phyloP scores from a whole-genome alignment of 1,140 invertebrate genomes.

The Cryptotermes secundus region DNA sequence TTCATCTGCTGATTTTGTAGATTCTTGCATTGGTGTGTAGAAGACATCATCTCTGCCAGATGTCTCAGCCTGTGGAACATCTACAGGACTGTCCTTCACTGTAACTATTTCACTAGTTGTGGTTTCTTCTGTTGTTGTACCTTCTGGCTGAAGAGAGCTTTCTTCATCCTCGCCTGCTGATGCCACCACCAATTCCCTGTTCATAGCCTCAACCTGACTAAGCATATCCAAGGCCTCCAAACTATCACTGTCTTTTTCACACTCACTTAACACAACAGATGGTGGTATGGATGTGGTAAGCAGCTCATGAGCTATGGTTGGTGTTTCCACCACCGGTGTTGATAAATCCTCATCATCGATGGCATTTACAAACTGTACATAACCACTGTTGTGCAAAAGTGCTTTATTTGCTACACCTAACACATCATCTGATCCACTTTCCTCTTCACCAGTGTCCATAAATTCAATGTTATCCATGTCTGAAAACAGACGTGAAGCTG shows the following conservation, averaged over 20 bases:
- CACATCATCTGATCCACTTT: constrained; percentile 51
- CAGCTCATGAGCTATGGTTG: background rate
- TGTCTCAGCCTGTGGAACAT: constrained; percentile 24
- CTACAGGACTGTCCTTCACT: constrained; percentile 40
- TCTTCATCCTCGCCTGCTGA: constrained; percentile 41
- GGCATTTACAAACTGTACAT: constrained; percentile 65
- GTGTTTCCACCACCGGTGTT: constrained; percentile 36
- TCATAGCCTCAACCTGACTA: constrained; percentile 32
- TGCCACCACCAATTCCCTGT: constrained; percentile 25
- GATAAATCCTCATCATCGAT: constrained; percentile 36
- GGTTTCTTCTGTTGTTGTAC: constrained; percentile 39
- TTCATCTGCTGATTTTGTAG: constrained; percentile 6
- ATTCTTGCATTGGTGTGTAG: constrained; percentile 28
- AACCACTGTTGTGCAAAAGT: constrained; percentile 61
- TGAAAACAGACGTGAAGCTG: constrained; percentile 38
- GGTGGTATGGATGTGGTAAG: background rate
- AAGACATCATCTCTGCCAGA: constrained; percentile 25
- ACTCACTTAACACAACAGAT: constrained; percentile 23
- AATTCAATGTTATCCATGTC: constrained; percentile 64
- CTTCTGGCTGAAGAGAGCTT: constrained; percentile 46
- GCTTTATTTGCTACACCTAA: constrained; percentile 53
- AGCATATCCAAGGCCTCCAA: constrained; percentile 21
- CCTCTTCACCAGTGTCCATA: constrained; percentile 67
- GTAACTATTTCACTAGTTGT: constrained; percentile 42
- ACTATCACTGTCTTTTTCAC: constrained; percentile 23